Conservation (phyloP, 2,797 vertebrate genomes). For the Anas capensis region DNA sequence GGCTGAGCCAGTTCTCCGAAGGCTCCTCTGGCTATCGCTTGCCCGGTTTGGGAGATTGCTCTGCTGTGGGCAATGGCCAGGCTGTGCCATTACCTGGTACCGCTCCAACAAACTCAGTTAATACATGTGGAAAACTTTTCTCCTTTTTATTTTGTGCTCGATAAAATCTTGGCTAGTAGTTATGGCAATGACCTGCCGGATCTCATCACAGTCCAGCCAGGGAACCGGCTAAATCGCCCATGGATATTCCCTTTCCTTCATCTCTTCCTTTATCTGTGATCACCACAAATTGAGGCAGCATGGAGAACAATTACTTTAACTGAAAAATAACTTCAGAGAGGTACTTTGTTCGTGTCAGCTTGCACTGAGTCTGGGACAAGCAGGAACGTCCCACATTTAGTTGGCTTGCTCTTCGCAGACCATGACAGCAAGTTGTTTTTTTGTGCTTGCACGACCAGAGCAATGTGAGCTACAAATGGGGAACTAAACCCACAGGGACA, state of each 20-base stretch:
- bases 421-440: not conserved
- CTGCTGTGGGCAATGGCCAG: not conserved
- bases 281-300: not conserved
- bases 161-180: not conserved
- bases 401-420: rapidly evolving
- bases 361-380: not conserved
- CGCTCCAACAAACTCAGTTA: not conserved
- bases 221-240: rapidly evolving
- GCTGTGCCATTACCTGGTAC: not conserved
- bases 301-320: not conserved
- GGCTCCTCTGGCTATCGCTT: not conserved
- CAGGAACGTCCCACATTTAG: not conserved
- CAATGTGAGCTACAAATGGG: not conserved
- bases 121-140: not conserved
- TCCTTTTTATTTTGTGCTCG: not conserved
- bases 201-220: not conserved
- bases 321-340: not conserved
- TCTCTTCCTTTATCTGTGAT: not conserved
- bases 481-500: not conserved
- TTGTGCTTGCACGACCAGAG: not conserved
- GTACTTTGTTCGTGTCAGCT: not conserved
- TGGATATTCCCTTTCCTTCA: not conserved
- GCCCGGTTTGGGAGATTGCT: not conserved
- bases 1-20: not conserved
- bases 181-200: rapidly evolving